These are phyloP conservation scores for Anthophora plumipes DNA, from an alignment of 2,888 invertebrate genomes.

Conservation along the genomic window DNA sequence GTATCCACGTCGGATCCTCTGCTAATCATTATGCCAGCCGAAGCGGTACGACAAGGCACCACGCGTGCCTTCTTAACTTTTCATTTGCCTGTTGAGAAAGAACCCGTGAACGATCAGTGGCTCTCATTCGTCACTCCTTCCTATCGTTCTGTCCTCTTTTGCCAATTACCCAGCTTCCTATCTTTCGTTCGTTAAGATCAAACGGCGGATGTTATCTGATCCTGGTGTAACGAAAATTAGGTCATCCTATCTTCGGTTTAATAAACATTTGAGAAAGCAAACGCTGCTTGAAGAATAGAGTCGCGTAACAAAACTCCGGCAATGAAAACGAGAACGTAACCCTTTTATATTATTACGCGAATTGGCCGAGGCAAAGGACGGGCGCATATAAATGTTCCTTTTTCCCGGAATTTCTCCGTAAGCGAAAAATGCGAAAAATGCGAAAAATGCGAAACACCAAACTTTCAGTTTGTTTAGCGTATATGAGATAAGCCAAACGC, in stretches of 20 bases:
- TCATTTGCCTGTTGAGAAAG: constrained; percentile 60
- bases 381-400: constrained; percentile 40
- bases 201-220: neutral
- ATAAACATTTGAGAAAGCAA: no score
- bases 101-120: constrained; percentile 61
- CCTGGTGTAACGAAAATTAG: no score
- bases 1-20: constrained; percentile 56
- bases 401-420: constrained; percentile 16
- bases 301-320: neutral
- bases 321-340: constrained; percentile 23
- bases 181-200: neutral
- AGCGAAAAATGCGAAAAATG: constrained; percentile 36
- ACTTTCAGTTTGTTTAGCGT: constrained; percentile 66
- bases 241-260: no score
- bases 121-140: constrained; percentile 45
- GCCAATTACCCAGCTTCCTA: neutral
- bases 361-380: constrained; percentile 29
- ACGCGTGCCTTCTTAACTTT: constrained; percentile 70
- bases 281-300: no score
- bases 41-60: constrained; percentile 69
- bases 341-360: constrained; percentile 46
- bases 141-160: neutral
- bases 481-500: constrained; percentile 67
- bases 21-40: constrained; percentile 73
- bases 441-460: constrained; percentile 45